Evolutionary conservation across 2,888 invertebrate genomes (phyloP).

Genomic region (Troglohyphantes excavatus): DNA sequence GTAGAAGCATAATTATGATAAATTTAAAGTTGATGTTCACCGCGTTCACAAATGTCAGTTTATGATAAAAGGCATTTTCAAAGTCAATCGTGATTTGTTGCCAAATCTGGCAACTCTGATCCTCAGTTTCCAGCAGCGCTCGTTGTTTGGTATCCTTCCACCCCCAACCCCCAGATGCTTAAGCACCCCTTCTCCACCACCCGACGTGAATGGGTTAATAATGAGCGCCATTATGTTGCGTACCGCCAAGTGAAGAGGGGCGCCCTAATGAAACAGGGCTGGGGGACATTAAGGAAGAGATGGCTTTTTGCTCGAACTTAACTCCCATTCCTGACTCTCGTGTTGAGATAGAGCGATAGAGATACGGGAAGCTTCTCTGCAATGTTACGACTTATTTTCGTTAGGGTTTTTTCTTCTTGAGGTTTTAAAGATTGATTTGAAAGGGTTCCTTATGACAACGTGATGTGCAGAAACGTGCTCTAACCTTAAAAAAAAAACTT

Average conservation of each 20-base stretch:
- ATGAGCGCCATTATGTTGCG: conserved; percentile 48
- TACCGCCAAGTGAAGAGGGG: not conserved
- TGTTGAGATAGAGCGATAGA: not conserved
- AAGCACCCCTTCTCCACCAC: conserved; percentile 17
- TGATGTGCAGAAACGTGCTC: not conserved
- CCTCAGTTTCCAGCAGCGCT: conserved; percentile 6
- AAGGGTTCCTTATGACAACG: not conserved
- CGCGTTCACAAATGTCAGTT: no score
- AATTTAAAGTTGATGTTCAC: no score
- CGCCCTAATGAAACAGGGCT: conserved; percentile 13
- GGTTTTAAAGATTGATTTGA: not conserved
- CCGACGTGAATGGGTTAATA: conserved; percentile 52
- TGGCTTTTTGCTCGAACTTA: not conserved
- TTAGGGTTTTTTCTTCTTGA: no score
- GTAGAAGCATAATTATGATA: no score
- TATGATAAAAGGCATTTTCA: no score
- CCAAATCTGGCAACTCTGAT: not conserved
- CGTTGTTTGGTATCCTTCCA: conserved; percentile 35
- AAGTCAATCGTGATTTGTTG: no score
- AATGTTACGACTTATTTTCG: no score
- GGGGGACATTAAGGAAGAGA: conserved; percentile 29
- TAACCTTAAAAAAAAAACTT: not conserved
- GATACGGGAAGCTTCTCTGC: not conserved
- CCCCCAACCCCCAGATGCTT: not conserved
- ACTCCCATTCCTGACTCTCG: not conserved